Base-by-base conservation (phyloP, 2,888 invertebrate genomes). In the Sarcophaga subvicina region DNA sequence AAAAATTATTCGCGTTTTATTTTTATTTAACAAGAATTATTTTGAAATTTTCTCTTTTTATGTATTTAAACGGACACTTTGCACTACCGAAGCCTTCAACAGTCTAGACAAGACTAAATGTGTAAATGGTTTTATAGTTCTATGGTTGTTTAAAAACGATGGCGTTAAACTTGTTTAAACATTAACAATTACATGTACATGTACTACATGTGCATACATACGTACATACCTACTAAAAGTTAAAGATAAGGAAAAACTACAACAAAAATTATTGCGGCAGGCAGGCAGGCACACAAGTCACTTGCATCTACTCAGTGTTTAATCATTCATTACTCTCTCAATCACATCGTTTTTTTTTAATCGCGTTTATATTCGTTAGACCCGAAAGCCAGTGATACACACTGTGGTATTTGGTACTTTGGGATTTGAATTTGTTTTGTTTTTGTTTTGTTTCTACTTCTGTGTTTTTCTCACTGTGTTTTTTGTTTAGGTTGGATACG, bases 31-130 rank as follows among this genome's bases (percentile, higher is more conserved):
- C 2, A 37, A 37, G 37, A 37, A 37, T 37, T 17, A 20, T 82
- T 20, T 69, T 49, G 0, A 14, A 54, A 12, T 54, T 71, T 69
- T 75, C 60, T 63, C 49, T 17, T n/a, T 14, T 25, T 3, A 17
- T 62, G 64, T 62, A 75, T 62, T 63, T 64, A 37, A 6, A 11
- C 20, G 0, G 4, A 2, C 12, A 59, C 0, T 47, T 71, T 27
- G 10, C 79, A 64, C 79, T 83, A 81, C 76, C 69, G 62, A 72
- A 70, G 76, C 47, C 71, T 83, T 78, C 73, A 72, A 87, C 63
- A 66, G 87, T 80, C 79, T 49, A 83, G 47, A 72, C 76, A 77
- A 80, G 83, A 88, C 88, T 88, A 71, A 87, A 75, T 62, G 37
- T 37, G 59, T 4, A 17, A 54, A 54, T 54, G 5, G 0, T 54